Conservation (phyloP, 2,797 vertebrate genomes). For the Selene dorsalis region DNA sequence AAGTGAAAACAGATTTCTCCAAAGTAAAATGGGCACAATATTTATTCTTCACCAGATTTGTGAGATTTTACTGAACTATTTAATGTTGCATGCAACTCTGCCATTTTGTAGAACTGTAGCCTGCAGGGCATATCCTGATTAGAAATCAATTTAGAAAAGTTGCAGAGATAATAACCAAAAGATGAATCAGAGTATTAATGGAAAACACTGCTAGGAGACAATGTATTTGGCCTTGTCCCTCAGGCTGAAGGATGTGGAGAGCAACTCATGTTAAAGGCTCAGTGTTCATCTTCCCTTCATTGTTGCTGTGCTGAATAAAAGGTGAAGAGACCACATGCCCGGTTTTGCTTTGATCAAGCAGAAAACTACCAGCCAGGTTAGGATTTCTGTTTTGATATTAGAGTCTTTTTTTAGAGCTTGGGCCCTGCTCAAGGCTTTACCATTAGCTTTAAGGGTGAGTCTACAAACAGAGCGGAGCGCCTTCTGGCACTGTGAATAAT, state of each 20-base stretch:
- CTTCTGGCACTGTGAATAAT: constrained; percentile 70
- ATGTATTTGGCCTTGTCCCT: constrained; percentile 22
- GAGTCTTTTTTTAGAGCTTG: constrained; percentile 25
- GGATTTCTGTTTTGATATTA: constrained; percentile 32
- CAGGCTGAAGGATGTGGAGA: constrained; percentile 35
- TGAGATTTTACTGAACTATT: not conserved
- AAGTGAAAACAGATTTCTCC: not conserved
- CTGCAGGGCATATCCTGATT: constrained; percentile 14
- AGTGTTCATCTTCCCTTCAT: constrained; percentile 33
- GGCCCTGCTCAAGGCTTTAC: constrained; percentile 33
- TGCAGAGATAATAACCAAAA: constrained; percentile 34
- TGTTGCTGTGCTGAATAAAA: constrained; percentile 12
- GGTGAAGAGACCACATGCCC: not conserved
- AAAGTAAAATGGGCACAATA: not conserved
- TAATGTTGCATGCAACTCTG: not conserved
- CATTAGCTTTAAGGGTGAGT: constrained; percentile 52
- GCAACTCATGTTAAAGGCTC: constrained; percentile 21
- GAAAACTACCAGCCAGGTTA: constrained; percentile 31
- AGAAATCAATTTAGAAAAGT: constrained; percentile 38
- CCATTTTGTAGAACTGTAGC: constrained; percentile 13
- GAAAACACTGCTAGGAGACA: constrained; percentile 14
- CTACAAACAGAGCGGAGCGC: constrained; percentile 41
- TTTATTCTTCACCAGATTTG: not conserved
- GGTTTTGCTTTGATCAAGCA: constrained; percentile 38
- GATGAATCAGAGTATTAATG: constrained; percentile 5